Conservation (phyloP, 2,888 invertebrate species). For the Microplitis manilae region DNA sequence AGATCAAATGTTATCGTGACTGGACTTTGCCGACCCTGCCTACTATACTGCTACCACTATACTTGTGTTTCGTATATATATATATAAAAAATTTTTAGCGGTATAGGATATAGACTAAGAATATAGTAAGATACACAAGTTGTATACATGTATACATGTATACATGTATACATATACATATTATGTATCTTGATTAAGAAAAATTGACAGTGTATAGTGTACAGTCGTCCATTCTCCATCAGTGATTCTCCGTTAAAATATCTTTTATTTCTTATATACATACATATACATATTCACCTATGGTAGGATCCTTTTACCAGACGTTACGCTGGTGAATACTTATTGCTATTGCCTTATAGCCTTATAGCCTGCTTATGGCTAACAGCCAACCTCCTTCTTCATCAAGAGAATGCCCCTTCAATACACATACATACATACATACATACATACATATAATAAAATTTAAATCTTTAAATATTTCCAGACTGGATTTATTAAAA, state of each 20-base stretch:
- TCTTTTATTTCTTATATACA: not conserved
- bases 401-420: no score
- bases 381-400: constrained; percentile 2
- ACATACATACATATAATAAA: no score
- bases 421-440: no score
- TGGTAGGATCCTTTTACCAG: constrained; percentile 28
- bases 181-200: constrained; percentile 34
- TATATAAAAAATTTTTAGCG: no score
- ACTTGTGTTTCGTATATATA: no score
- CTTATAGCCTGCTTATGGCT: constrained; percentile 10
- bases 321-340: constrained; percentile 35
- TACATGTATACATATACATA: constrained; percentile 3
- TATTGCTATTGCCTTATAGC: constrained; percentile 29
- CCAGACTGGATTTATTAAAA: no score
- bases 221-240: constrained; percentile 26
- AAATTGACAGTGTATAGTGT: constrained; percentile 5
- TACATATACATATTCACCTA: not conserved
- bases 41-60: no score
- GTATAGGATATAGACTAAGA: no score
- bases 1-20: constrained; percentile 36
- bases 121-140: no score
- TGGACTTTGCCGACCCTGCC: not conserved
- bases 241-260: constrained; percentile 10
- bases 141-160: constrained; percentile 4
- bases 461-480: no score